Base-by-base conservation (phyloP, 2,797 vertebrate genomes). In the Pseudomugil gertrudae region DNA sequence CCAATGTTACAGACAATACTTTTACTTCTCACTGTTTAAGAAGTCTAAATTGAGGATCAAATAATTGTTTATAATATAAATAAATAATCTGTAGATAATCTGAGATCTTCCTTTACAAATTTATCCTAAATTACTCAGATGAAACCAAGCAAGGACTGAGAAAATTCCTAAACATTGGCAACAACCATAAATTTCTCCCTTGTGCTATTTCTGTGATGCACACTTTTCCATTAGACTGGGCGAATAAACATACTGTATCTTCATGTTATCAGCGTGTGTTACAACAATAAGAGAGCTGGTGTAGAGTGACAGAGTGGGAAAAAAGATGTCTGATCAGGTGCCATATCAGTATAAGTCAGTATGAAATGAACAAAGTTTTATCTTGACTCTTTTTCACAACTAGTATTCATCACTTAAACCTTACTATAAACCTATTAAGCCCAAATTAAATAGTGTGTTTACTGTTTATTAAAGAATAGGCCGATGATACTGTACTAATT, bases 301-400 rank as follows among this genome's bases (percentile, higher is more conserved):
- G 68, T 69, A 63, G 87, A 91, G 78, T 90, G 91, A 92, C 90
- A 87, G 81, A 81, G 63, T 85, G 85, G 82, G 79, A 85, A 79
- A 80, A 84, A 87, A 13, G 86, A 85, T 63, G 66, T 86, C 72
- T 82, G 78, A 83, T 79, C 50, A 57, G 67, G 48, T 77, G 74
- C 50, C 69, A 71, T 86, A 85, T 86, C 65, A 74, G 61, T 83
- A 84, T 76, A 52, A 79, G 38, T 61, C 36, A 69, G 70, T 40
- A 32, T 24, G 27, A 76, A 8, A 61, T 40, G 33, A 66, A 8
- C 61, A 24, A 17, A 26, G 29, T 30, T 75, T 32, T 54, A 52
- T 66, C 63, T 82, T 32, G 30, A 43, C 10, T 65, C n/a, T n/a
- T n/a, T n/a, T n/a, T n/a, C n/a, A n/a, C n/a, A n/a, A n/a, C n/a